A percentile compares a stretch with the other conserved stretches of the same genome.
Conservation (phyloP, 2,888 invertebrate genomes). For the Xanthorhoe designata region DNA sequence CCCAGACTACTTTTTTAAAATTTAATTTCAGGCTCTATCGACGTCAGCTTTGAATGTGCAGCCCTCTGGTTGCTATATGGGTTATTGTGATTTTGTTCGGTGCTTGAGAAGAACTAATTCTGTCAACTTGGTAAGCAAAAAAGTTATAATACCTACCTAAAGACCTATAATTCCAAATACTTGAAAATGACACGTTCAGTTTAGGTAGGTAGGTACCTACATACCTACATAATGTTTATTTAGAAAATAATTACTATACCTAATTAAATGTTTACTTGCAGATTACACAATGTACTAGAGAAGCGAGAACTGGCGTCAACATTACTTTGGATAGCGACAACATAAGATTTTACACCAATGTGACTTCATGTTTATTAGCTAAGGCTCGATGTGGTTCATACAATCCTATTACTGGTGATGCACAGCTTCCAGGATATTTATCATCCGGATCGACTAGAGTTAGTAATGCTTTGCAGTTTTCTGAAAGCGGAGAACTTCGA, state of each 20-base stretch:
- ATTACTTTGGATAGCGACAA: constrained; percentile 80
- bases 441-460: constrained; percentile 63
- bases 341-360: constrained; percentile 85
- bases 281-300: constrained; percentile 83
- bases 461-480: constrained; percentile 85
- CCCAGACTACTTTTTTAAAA: constrained; percentile 17
- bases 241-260: too few relatives aligned
- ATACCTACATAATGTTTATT: too few relatives aligned
- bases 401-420: constrained; percentile 88
- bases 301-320: constrained; percentile 80
- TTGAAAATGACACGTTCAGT: too few relatives aligned
- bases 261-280: too few relatives aligned
- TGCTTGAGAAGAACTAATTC: constrained; percentile 86
- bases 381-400: constrained; percentile 86
- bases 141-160: background rate
- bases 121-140: constrained; percentile 78
- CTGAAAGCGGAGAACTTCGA: constrained; percentile 82
- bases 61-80: constrained; percentile 83
- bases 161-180: too few relatives aligned
- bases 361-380: constrained; percentile 88
- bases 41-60: constrained; percentile 78
- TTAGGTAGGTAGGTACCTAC: too few relatives aligned
- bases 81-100: constrained; percentile 87
- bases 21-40: constrained; percentile 65
- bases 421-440: constrained; percentile 82